Conservation (phyloP, 2,797 vertebrate genomes). For the Acanthurus tractus region DNA sequence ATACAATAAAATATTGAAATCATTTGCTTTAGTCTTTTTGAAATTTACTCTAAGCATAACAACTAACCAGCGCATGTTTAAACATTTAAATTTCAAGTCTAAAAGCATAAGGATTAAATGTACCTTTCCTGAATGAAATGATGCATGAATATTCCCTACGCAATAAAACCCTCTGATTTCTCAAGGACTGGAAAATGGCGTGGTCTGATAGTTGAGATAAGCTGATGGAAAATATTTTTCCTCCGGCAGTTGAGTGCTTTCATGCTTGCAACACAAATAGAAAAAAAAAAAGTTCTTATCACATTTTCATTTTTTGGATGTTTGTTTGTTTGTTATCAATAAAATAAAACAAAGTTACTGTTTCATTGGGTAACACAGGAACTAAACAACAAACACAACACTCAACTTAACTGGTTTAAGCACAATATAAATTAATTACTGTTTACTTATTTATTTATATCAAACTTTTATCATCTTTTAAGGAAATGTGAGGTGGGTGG, state of each 20-base stretch:
- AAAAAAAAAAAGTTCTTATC: background rate
- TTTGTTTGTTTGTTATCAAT: background rate
- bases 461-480: background rate
- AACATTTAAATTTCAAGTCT: background rate
- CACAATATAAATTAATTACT: background rate
- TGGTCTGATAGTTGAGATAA: constrained; percentile 29
- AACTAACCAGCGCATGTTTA: background rate
- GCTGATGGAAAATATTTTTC: background rate
- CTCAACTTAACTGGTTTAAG: background rate
- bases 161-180: constrained; percentile 33
- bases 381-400: background rate
- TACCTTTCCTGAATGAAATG: background rate
- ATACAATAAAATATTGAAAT: background rate
- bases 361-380: background rate
- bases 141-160: background rate
- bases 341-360: background rate
- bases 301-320: background rate
- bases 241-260: background rate
- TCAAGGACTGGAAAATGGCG: constrained; percentile 23
- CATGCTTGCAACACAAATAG: background rate
- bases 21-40: background rate
- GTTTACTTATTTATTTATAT: background rate
- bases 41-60: background rate
- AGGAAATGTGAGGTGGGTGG: background rate
- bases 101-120: background rate